A percentile compares a stretch with the other conserved stretches of the same genome.
phyloP scores from a whole-genome alignment of 2,888 invertebrate genomes.

The Chrysina gloriosa region DNA sequence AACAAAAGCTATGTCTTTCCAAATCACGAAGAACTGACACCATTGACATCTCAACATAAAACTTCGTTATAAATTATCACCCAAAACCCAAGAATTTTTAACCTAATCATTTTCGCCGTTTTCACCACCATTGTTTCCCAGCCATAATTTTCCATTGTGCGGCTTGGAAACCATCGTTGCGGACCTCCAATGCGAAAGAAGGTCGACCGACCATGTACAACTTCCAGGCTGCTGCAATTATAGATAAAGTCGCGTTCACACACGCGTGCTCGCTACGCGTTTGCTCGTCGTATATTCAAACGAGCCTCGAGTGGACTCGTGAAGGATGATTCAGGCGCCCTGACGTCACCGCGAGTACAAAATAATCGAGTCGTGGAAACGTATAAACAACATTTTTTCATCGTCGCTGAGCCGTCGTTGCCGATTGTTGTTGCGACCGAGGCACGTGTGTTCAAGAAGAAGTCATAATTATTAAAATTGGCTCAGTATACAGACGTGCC shows the following conservation, averaged over 20 bases:
- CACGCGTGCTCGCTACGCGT: not conserved
- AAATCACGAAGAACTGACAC: too few species aligned
- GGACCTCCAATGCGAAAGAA: constrained; percentile 16
- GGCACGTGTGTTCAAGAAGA: constrained; percentile 14
- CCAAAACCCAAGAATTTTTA: too few species aligned
- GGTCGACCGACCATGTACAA: constrained; percentile 2
- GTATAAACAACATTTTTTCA: constrained; percentile 8
- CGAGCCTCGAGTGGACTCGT: not conserved
- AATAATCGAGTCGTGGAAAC: not conserved
- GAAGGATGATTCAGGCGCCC: constrained; percentile 14
- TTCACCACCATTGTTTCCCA: not conserved
- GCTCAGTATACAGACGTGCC: not conserved
- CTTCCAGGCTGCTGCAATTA: constrained; percentile 3
- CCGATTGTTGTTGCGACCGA: not conserved
- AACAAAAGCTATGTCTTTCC: too few species aligned
- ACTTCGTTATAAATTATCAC: too few species aligned
- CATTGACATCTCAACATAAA: too few species aligned
- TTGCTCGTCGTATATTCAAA: not conserved
- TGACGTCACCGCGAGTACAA: constrained; percentile 8
- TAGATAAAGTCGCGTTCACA: constrained; percentile 3
- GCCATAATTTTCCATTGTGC: constrained; percentile 1
- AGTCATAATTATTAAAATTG: constrained; percentile 15
- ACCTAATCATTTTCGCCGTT: not conserved
- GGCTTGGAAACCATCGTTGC: not conserved
- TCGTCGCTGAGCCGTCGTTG: not conserved